Conservation (phyloP, 2,113 vertebrate species). For the Falco punctatus region DNA sequence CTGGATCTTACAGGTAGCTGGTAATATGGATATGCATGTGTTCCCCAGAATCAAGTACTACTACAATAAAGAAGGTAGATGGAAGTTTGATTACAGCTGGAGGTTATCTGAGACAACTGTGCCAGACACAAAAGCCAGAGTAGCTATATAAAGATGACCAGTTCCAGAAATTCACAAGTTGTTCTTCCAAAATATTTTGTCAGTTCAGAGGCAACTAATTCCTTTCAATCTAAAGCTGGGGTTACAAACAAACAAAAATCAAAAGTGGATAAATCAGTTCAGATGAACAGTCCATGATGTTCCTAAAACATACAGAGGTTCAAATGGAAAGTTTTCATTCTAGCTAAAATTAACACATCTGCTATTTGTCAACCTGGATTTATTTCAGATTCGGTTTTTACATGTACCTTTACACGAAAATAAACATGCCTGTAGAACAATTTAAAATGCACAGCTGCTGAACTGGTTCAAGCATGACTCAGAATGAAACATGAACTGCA, state of each 20-base stretch:
- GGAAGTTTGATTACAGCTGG: neutral
- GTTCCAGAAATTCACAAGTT: neutral
- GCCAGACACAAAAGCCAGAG: neutral
- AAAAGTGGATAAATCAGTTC: neutral
- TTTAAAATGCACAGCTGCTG: neutral
- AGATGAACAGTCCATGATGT: neutral
- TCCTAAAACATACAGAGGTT: neutral
- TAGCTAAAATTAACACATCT: neutral
- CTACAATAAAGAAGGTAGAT: neutral
- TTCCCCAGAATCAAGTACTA: neutral
- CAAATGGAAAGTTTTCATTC: neutral
- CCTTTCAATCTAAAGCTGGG: neutral
- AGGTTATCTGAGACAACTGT: neutral
- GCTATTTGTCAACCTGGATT: neutral
- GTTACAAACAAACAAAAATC: neutral
- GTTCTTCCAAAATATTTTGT: neutral
- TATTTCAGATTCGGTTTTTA: neutral
- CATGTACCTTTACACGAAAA: neutral
- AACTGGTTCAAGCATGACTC: neutral
- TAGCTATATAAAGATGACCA: neutral
- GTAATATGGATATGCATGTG: neutral
- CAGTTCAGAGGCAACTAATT: neutral
- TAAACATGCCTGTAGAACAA: neutral
- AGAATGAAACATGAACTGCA: neutral
- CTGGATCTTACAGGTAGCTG: neutral